These are phyloP conservation scores for Polyergus mexicanus DNA, from an alignment of 1,140 invertebrate genomes.

Conservation along the genomic window DNA sequence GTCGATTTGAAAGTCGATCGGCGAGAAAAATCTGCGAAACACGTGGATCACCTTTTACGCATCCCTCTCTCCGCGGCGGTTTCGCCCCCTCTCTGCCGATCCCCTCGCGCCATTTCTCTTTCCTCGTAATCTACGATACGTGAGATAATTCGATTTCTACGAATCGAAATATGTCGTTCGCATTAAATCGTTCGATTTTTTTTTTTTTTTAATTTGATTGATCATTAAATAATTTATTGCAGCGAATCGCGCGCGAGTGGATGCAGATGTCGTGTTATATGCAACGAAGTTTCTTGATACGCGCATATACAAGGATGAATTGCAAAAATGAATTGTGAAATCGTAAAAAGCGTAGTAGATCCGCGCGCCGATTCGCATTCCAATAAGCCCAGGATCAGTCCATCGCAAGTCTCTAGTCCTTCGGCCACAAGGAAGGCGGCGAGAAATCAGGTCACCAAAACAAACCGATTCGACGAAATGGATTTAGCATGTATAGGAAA, in stretches of 20 bases:
- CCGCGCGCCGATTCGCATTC: background rate
- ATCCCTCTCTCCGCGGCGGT: background rate
- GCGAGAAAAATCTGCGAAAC: conserved; percentile 71
- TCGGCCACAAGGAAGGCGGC: conserved; percentile 31
- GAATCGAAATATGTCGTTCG: too few species aligned
- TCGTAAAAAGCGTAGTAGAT: conserved; percentile 11
- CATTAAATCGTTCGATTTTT: too few species aligned
- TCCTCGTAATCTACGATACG: background rate
- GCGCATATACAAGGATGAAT: background rate
- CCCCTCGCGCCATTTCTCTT: conserved; percentile 23
- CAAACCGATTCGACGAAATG: conserved; percentile 58
- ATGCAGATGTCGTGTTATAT: background rate
- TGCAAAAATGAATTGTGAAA: background rate
- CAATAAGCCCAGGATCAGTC: background rate
- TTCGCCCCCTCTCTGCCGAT: background rate
- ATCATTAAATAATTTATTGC: background rate
- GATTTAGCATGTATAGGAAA: conserved; percentile 66
- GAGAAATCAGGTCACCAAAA: conserved; percentile 71
- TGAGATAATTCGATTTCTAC: background rate
- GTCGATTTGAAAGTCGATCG: conserved; percentile 74
- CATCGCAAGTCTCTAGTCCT: conserved; percentile 48
- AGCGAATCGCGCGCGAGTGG: too few species aligned
- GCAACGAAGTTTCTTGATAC: background rate
- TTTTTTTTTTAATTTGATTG: background rate
- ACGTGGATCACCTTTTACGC: conserved; percentile 67